A percentile compares a stretch with the other conserved stretches of the same genome.
phyloP scores from a whole-genome alignment of 1,140 invertebrate genomes.

The Drosophila tsacasi region DNA sequence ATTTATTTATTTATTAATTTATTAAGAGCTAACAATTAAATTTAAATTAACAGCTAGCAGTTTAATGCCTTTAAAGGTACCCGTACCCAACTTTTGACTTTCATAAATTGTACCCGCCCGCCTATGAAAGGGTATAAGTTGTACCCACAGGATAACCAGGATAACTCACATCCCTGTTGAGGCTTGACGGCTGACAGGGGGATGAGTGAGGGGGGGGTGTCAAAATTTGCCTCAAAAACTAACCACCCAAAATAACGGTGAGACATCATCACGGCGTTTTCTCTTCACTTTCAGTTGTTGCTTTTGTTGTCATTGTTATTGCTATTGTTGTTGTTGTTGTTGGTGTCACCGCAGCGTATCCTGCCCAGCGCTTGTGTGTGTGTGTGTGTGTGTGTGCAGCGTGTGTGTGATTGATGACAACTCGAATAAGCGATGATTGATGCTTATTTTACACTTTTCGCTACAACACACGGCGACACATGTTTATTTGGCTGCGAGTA shows the following conservation, averaged over 20 bases:
- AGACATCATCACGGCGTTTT: slow-evolving; percentile 24
- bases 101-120: not conserved
- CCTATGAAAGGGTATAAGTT: not conserved
- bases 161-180: slow-evolving; percentile 5
- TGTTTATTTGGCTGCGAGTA: slow-evolving; percentile 65
- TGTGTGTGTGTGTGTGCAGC: slow-evolving; percentile 63
- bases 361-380: slow-evolving; percentile 4
- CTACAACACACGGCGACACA: slow-evolving; percentile 79
- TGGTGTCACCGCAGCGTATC: slow-evolving; percentile 61
- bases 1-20: too few species aligned
- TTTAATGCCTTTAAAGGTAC: not conserved
- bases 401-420: slow-evolving; percentile 84
- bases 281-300: slow-evolving; percentile 34
- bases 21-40: too few species aligned
- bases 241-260: slow-evolving; percentile 53
- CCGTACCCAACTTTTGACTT: not conserved
- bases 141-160: slow-evolving; percentile 10
- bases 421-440: slow-evolving; percentile 84
- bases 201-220: slow-evolving; percentile 35
- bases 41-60: too few species aligned
- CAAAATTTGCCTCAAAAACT: slow-evolving; percentile 58
- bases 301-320: slow-evolving; percentile 35
- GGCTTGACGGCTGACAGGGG: not conserved
- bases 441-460: slow-evolving; percentile 84
- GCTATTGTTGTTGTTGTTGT: slow-evolving; percentile 38